Evolutionary conservation across 1,140 invertebrate species (phyloP), one percentile per base, ranked within the genome.

Genomic region (Nasonia vitripennis): DNA sequence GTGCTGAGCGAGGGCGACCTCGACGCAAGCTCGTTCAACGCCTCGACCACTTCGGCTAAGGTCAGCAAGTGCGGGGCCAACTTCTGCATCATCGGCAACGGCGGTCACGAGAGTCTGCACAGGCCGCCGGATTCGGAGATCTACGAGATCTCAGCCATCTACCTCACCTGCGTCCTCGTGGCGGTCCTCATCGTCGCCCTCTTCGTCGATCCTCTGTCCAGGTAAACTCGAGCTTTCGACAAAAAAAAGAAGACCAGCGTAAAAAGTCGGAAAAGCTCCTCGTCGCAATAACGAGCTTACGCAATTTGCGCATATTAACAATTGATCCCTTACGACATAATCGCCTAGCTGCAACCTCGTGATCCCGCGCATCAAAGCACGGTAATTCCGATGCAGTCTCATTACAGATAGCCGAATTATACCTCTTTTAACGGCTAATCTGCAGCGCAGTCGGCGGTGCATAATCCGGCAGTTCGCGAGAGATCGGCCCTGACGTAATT

Each of bases 191-290:
- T 99, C 87, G 96, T 99, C 70, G 96, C 96, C 2, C 89, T 98
- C 7, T 96, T 99, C 81, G 95, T 99, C 37, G 98, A 99, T 94
- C 97, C 98, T 11, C 94, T 99, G 0, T 97, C 97, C 85, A 96
- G 97, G 95, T 97, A 93, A 93, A 91, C 48, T 41, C 55, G 62
- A 67, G 41, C 10, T 62, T n/a, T 5, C 20, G 55, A 1, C 0
- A 62, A 17, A 51, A 11, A 17, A 51, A 11, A 51, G 14, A 27
- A 27, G 27, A 27, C 27, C 27, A 27, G 27, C 27, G 27, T 27
- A 55, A 20, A 55, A 17, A 55, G 51, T 20, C 51, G 17, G 17
- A 17, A 55, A 55, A 55, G 17, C 17, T 55, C 51, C 14, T 55
- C 51, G 51, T 20, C 2, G 7, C 7, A 20, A 27, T 37, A 67